Evolutionary conservation across 2,113 vertebrate species (phyloP).

Genomic region (Gavialis gangeticus): DNA sequence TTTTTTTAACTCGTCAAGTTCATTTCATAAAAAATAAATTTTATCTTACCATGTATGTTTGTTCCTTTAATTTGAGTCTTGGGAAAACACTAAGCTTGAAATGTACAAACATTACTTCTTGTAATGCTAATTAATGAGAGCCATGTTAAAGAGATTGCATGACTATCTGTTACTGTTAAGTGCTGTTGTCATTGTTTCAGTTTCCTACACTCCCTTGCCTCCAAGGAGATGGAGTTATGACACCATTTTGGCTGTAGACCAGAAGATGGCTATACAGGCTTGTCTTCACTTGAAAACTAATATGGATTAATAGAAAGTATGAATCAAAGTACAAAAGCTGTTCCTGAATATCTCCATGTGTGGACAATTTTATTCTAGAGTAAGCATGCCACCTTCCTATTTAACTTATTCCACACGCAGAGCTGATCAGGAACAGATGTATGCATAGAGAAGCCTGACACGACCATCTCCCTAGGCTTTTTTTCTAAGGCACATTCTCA

Average conservation of each 20-base stretch:
- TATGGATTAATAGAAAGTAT: background rate
- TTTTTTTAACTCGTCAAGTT: slow-evolving; percentile 57
- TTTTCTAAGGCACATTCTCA: background rate
- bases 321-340: background rate
- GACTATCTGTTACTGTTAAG: slow-evolving; percentile 50
- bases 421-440: slow-evolving; percentile 11
- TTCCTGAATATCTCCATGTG: background rate
- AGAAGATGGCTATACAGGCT: background rate
- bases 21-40: slow-evolving; percentile 57
- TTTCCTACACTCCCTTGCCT: background rate
- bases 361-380: background rate
- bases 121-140: slow-evolving; percentile 39
- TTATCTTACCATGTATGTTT: background rate
- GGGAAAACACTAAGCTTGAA: slow-evolving; percentile 34
- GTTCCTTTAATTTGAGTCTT: slow-evolving; percentile 40
- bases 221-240: slow-evolving; percentile 16
- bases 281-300: slow-evolving; percentile 5
- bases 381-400: background rate
- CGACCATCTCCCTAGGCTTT: background rate
- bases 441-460: background rate
- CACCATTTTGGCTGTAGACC: background rate
- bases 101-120: background rate
- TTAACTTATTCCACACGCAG: background rate
- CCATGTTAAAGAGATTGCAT: slow-evolving; percentile 28
- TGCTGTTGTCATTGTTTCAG: slow-evolving; percentile 2